Evolutionary conservation across 2,888 invertebrate genomes (phyloP), one percentile per base, ranked within the genome.

Genomic region (Drosophila acutilabella): DNA sequence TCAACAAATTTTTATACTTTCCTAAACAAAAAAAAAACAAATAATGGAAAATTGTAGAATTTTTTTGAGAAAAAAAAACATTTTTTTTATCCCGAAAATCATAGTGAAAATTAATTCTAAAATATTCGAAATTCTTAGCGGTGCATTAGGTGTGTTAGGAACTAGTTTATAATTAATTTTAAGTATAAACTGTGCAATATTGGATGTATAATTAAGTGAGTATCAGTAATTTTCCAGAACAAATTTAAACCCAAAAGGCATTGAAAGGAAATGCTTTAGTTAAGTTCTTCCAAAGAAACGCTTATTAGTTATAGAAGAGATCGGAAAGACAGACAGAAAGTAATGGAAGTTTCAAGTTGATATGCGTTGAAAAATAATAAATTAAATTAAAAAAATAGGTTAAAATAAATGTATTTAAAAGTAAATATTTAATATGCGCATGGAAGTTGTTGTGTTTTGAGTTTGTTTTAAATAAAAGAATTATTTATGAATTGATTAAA

Each of bases 221-320:
- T 58, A 53, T 58, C 67, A 72, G 45, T 57, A 60, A 66, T 36
- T 66, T 54, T 40, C 45, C 5, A 26, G 36, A 44, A 13, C 3
- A 52, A 52, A 20, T 11, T 11, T n/a, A 16, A 42, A 30, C 4
- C 44, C 41, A 5, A 36, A 60, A 33, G 59, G 60, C 73, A 73
- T 76, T 40, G 36, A 14, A 54, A 30, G 23, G 57, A 30, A 66
- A 73, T 72, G 79, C 81, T 75, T 74, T 79, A 86, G 87, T 77
- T 87, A 85, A 78, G 86, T 88, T 89, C 88, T 88, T 89, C 88
- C 89, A 88, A 88, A 87, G 69, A 79, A 88, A 88, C 88, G 88
- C 89, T 88, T 88, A 89, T 89, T 88, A 89, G 87, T 76, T 85
- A 72, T 82, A 88, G 68, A 64, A 59, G 53, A 48, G 53, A 59